Conservation (phyloP, 2,888 invertebrate genomes). For the Campoletis raptor region DNA sequence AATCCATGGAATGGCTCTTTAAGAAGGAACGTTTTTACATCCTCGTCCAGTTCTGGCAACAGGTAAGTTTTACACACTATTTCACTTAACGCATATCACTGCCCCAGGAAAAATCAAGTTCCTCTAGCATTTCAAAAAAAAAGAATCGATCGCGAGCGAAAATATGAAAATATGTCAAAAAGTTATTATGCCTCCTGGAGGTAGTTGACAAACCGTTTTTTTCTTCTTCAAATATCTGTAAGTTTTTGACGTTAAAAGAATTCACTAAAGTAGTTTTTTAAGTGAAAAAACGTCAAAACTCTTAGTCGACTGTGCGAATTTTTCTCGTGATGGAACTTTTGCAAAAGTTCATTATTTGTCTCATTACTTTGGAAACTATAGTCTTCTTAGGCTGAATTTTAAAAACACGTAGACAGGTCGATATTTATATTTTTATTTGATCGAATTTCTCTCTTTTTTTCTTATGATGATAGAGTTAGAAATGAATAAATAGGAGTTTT, state of each 20-base stretch:
- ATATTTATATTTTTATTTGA: neutral
- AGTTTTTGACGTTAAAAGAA: neutral
- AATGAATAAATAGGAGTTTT: neutral
- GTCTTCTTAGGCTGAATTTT: neutral
- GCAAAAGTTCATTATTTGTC: neutral
- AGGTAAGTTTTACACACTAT: slow-evolving; percentile 88
- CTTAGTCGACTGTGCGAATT: neutral
- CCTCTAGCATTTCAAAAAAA: neutral
- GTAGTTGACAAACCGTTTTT: neutral
- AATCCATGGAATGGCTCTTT: slow-evolving; percentile 98
- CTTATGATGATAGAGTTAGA: neutral
- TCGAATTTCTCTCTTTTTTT: neutral
- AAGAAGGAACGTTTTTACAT: slow-evolving; percentile 98
- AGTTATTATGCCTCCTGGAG: neutral
- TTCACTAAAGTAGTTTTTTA: neutral
- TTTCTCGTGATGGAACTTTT: neutral
- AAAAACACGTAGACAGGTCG: neutral
- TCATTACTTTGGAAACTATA: neutral
- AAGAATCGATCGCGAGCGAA: neutral
- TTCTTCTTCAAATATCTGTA: neutral
- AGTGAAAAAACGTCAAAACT: neutral
- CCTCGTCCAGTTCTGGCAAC: slow-evolving; percentile 98
- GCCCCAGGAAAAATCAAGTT: neutral
- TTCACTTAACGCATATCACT: neutral
- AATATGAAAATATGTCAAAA: neutral